These are phyloP conservation scores for Potamarius usumacintae DNA, from an alignment of 2,113 vertebrate genomes.

Conservation along the genomic window DNA sequence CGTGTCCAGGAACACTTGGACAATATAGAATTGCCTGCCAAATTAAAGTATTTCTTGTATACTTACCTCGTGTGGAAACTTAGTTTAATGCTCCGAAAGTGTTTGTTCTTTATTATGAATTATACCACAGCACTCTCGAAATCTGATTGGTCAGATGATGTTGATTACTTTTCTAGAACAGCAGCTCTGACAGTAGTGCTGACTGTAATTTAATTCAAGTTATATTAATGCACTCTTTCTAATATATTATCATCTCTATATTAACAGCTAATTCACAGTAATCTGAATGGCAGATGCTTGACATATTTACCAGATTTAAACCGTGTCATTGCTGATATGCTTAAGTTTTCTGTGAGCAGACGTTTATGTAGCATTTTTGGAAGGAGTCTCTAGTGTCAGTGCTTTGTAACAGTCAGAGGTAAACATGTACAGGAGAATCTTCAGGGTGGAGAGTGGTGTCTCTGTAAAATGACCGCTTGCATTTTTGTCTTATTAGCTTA, in stretches of 20 bases:
- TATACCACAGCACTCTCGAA: neutral
- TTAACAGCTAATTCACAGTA: neutral
- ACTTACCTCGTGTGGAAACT: constrained; percentile 27
- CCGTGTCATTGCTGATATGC: neutral
- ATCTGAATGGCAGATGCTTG: neutral
- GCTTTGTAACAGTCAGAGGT: neutral
- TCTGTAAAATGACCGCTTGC: neutral
- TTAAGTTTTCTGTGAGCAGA: neutral
- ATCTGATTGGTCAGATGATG: neutral
- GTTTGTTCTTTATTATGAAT: neutral
- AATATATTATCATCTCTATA: neutral
- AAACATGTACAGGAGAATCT: neutral
- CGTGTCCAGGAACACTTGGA: neutral
- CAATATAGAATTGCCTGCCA: neutral
- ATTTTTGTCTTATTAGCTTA: neutral
- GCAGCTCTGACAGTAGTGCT: neutral
- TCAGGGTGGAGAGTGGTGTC: neutral
- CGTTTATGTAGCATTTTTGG: neutral
- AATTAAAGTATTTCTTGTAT: constrained; percentile 4
- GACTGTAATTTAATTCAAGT: neutral
- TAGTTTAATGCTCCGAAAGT: neutral
- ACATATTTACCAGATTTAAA: neutral
- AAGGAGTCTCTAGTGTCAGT: neutral
- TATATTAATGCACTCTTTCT: neutral
- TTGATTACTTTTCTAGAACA: neutral